phyloP scores from a whole-genome alignment of 2,888 invertebrate species.

The Tolmerus cingulatus region DNA sequence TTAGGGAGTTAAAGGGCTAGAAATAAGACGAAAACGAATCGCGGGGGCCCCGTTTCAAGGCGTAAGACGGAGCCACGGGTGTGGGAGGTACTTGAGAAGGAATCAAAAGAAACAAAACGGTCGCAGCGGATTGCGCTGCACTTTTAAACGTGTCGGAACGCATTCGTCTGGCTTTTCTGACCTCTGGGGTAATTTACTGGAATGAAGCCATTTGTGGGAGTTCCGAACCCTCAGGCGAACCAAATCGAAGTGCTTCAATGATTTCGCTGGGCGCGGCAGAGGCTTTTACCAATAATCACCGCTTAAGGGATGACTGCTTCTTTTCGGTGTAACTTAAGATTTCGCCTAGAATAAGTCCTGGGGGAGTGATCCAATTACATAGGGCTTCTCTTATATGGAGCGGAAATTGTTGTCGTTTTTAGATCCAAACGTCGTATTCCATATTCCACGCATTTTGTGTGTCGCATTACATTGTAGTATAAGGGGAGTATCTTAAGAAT shows the following conservation, averaged over 20 bases:
- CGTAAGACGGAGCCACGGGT: not conserved
- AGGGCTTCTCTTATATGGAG: not conserved
- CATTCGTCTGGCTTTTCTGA: slow-evolving; percentile 34
- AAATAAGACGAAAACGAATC: not conserved
- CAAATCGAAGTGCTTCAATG: not conserved
- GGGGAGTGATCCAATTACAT: not conserved
- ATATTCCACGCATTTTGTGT: not conserved
- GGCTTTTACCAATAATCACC: not conserved
- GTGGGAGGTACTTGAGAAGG: not conserved
- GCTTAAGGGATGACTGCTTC: not conserved
- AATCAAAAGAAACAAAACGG: not conserved
- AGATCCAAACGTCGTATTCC: not conserved
- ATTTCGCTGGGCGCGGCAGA: not conserved
- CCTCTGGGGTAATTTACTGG: slow-evolving; percentile 31
- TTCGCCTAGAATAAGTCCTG: not conserved
- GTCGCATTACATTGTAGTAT: not conserved
- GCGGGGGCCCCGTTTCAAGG: not conserved
- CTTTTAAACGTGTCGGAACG: slow-evolving; percentile 1
- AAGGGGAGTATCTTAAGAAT: not conserved
- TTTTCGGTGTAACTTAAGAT: not conserved
- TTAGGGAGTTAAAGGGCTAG: not conserved
- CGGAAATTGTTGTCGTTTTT: not conserved
- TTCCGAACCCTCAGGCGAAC: not conserved
- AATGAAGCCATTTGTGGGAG: slow-evolving; percentile 29
- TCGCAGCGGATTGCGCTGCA: not conserved